Evolutionary conservation across 2,888 invertebrate genomes (phyloP).

Genomic region (Pristionchus maxplancki): DNA sequence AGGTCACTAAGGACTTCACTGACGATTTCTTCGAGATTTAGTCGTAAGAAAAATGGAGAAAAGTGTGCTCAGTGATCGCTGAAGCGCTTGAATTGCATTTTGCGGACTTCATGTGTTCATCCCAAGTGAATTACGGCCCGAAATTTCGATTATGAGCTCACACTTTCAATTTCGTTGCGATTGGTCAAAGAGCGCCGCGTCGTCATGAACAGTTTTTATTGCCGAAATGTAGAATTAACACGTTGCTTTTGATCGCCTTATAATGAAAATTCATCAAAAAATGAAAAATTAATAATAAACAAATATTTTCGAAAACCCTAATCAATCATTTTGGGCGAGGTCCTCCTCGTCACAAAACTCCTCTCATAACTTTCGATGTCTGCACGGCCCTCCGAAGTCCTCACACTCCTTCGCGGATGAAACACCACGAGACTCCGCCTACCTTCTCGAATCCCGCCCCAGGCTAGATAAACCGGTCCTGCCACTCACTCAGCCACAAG

Average conservation of each 20-base stretch:
- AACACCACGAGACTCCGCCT: not conserved
- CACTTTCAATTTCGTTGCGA: not conserved
- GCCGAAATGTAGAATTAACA: no score
- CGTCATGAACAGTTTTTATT: no score
- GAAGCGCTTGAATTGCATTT: not conserved
- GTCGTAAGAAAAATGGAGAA: no score
- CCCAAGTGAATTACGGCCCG: not conserved
- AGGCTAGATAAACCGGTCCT: not conserved
- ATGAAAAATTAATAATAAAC: no score
- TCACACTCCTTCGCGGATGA: not conserved
- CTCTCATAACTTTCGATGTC: not conserved
- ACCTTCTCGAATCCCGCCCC: not conserved
- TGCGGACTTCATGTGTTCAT: not conserved
- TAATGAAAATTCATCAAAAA: no score
- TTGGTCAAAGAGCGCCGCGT: not conserved
- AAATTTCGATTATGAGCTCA: not conserved
- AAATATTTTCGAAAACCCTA: not conserved
- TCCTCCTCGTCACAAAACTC: not conserved
- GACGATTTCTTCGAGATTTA: no score
- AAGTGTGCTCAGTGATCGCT: not conserved
- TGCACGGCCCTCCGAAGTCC: not conserved
- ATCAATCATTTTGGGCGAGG: no score
- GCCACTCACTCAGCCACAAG: not conserved
- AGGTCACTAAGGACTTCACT: not conserved
- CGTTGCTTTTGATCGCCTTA: no score